Conservation (phyloP, 1,140 invertebrate species). For the Drosophila kohkoa region DNA sequence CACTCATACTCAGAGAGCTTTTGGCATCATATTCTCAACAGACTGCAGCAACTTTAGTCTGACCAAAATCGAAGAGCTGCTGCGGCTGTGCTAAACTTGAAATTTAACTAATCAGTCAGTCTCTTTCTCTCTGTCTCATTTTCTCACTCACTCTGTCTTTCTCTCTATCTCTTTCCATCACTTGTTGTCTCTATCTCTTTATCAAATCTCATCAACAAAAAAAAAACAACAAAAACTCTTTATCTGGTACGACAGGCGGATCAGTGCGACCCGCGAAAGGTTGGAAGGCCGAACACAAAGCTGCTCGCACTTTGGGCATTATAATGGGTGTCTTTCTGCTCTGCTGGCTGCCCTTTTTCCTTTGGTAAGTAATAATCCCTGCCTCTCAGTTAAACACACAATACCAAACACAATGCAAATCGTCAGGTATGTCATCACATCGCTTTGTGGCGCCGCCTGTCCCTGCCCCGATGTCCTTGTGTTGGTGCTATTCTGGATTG, state of each 20-base stretch:
- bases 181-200: slow-evolving; percentile 7
- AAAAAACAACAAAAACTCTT: slow-evolving; percentile 36
- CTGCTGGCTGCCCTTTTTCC: slow-evolving; percentile 98
- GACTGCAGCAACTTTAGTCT: slow-evolving; percentile 15
- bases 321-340: slow-evolving; percentile 98
- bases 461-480: slow-evolving; percentile 93
- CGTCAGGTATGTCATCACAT: slow-evolving; percentile 94
- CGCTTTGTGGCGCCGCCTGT: slow-evolving; percentile 92
- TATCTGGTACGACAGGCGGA: slow-evolving; percentile 87
- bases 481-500: slow-evolving; percentile 93
- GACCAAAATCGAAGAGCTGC: background rate
- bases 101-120: slow-evolving; percentile 46
- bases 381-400: slow-evolving; percentile 12
- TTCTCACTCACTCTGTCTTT: slow-evolving; percentile 1
- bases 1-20: slow-evolving; percentile 11
- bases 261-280: slow-evolving; percentile 90
- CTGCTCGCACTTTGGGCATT: slow-evolving; percentile 95
- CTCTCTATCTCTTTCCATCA: background rate
- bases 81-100: slow-evolving; percentile 34
- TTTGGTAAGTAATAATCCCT: slow-evolving; percentile 89
- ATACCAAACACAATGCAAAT: background rate
- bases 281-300: slow-evolving; percentile 96
- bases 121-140: background rate
- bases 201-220: slow-evolving; percentile 30
- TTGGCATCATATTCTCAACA: slow-evolving; percentile 17